Evolutionary conservation across 2,113 vertebrate species (phyloP), one percentile per base, ranked within the genome.

Genomic region (Felis catus): DNA sequence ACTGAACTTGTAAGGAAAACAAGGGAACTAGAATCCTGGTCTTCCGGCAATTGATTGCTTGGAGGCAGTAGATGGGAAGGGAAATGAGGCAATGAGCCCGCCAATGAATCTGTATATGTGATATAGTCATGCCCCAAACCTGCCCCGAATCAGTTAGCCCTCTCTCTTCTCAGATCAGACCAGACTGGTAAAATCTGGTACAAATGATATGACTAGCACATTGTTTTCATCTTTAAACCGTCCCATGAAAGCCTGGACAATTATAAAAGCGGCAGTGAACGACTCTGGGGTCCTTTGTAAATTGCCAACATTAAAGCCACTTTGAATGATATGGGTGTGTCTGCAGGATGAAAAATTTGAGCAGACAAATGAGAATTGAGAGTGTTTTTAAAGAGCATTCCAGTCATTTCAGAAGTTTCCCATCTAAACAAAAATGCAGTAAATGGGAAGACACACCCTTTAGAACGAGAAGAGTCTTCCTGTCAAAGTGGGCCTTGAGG

Each of bases 301-400:
- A 31, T 93, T 97, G 74, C 76, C 66, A 90, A 58, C 55, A 66
- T 94, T 87, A 90, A 98, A 97, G 97, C 41, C 96, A 95, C 88
- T 83, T 89, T 94, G 82, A 97, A 94, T 97, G 79, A 89, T 41
- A 68, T 79, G 74, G 92, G 82, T 84, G 82, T 94, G 68, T 79
- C 51, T 74, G 79, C 31, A 74, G 33, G 63, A 92, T 87, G 90
- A 97, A 95, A 91, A 88, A 78, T 39, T 51, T 82, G 66, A 88
- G 61, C 91, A 89, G 79, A 92, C 33, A 94, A 94, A 78, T 80
- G 71, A 93, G 86, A 96, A 91, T 41, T 89, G 76, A 91, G 19
- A 96, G 74, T 88, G 86, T 81, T 97, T 97, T 88, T 70, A 95
- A 95, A 96, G 87, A 96, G 81, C 76, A 97, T 96, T 97, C 87